Base-by-base conservation (phyloP, 2,113 vertebrate species). In the pig (Sus scrofa) region DNA sequence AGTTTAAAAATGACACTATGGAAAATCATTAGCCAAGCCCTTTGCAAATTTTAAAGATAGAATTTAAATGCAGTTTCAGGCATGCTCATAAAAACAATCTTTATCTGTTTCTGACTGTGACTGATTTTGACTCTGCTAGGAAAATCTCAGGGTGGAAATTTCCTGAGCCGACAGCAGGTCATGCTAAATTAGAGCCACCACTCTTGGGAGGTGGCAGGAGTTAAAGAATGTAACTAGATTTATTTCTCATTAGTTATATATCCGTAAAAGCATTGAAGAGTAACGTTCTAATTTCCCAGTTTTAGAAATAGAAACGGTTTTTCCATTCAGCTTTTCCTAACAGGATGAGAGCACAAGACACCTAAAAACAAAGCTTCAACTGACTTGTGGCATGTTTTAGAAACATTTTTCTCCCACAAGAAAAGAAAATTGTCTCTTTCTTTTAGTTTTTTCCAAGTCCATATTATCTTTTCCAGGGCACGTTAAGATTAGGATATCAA, bases 121-220 rank as follows among this genome's bases (percentile, higher is more conserved):
- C 96, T 77, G 97, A 94, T 95, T 96, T 93, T 86, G 87, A 98
- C 89, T 74, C 22, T 44, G 75, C 68, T 94, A 89, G 0, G 60
- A 97, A 98, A 98, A 95, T 95, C 95, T 97, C 96, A 97, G 97
- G 93, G 97, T 98, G 97, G 97, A 97, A 98, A 98, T 98, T 98
- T 99, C 98, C 98, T 98, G 98, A 97, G 95, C 52, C 77, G 85
- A 98, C 70, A 79, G 94, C 67, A 95, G 97, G 62, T 30, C 22
- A 2, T 44, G 58, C 68, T 97, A 86, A 86, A n/a, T 95, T 96
- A 96, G 93, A 97, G 89, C 96, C 94, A 95, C 86, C 65, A 70
- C 91, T 96, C 94, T 81, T 91, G 32, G 94, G 87, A 90, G 88
- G 27, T 52, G 83, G 94, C 84, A 39, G 91, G 63, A 96, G 81